phyloP scores from a whole-genome alignment of 2,888 invertebrate genomes.

The Brachyptera risi region DNA sequence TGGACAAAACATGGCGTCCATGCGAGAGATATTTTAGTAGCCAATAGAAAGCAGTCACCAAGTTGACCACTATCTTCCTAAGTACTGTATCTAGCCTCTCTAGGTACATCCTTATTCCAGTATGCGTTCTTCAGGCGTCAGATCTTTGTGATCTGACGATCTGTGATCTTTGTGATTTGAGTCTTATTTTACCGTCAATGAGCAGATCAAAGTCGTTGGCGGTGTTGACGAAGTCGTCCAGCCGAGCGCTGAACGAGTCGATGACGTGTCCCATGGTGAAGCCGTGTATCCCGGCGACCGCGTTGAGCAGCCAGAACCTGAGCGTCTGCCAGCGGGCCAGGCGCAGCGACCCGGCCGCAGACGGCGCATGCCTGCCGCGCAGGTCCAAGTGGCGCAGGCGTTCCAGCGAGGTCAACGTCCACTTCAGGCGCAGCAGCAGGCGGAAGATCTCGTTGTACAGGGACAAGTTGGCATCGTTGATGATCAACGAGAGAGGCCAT shows the following conservation, averaged over 20 bases:
- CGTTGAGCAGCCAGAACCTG: neutral
- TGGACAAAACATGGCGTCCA: no score
- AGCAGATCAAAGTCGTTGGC: neutral
- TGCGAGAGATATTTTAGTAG: no score
- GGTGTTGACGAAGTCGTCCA: neutral
- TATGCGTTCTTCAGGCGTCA: no score
- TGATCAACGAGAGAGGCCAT: neutral
- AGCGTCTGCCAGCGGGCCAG: conserved; percentile 2
- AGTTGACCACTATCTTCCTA: no score
- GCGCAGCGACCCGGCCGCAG: neutral
- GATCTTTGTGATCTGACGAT: no score
- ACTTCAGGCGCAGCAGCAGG: neutral
- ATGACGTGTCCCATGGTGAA: neutral
- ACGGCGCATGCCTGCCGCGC: neutral
- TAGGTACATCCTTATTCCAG: no score
- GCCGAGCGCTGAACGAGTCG: neutral
- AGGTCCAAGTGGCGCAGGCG: neutral
- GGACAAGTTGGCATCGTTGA: neutral
- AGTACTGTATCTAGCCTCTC: no score
- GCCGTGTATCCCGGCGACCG: neutral
- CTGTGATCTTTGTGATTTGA: no score
- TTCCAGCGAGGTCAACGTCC: neutral
- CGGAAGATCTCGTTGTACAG: conserved; percentile 2
- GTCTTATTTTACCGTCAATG: neutral
- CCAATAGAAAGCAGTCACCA: no score